phyloP scores from a whole-genome alignment of 1,140 invertebrate genomes.

The Drosophila rufa region DNA sequence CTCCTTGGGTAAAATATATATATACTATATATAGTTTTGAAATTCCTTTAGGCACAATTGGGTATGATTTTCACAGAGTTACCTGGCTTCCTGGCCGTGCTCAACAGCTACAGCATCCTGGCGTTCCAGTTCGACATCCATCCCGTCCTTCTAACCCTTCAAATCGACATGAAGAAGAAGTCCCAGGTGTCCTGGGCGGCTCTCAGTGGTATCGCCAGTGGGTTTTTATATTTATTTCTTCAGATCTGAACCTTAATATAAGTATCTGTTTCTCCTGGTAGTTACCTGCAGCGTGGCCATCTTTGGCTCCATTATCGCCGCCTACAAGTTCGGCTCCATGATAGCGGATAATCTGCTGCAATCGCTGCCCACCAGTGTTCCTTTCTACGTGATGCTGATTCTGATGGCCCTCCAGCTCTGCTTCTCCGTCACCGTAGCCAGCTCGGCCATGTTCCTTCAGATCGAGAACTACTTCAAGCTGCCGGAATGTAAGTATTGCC shows the following conservation, averaged over 20 bases:
- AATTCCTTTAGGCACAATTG: background rate
- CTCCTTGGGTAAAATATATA: conserved; percentile 29
- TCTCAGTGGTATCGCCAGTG: conserved; percentile 88
- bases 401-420: conserved; percentile 91
- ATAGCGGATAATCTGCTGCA: conserved; percentile 86
- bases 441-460: conserved; percentile 91
- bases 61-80: conserved; percentile 43
- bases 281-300: conserved; percentile 88
- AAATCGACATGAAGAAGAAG: conserved; percentile 91
- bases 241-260: no score
- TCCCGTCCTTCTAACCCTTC: conserved; percentile 91
- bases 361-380: conserved; percentile 87
- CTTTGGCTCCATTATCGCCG: conserved; percentile 88
- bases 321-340: conserved; percentile 87
- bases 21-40: no score
- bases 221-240: conserved; percentile 24
- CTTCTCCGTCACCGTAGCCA: conserved; percentile 90
- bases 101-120: conserved; percentile 87
- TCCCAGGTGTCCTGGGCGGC: conserved; percentile 88
- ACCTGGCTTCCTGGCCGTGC: conserved; percentile 85
- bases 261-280: conserved; percentile 32
- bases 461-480: conserved; percentile 88
- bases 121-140: conserved; percentile 93
- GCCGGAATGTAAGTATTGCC: conserved; percentile 86
- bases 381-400: conserved; percentile 88